Evolutionary conservation across 2,888 invertebrate genomes (phyloP).

Genomic region (Diarsia dahlii): DNA sequence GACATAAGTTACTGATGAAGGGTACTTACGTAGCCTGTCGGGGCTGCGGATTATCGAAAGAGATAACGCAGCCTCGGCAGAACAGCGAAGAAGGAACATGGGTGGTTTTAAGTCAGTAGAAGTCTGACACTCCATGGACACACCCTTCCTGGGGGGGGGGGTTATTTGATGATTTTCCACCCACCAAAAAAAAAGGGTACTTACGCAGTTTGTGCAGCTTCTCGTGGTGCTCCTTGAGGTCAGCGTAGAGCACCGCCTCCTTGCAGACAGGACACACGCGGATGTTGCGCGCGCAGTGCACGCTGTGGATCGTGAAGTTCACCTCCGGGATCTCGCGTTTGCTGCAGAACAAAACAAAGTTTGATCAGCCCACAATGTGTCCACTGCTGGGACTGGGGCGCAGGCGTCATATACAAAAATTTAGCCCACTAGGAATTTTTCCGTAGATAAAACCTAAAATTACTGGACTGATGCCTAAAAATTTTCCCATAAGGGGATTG

Average conservation of each 20-base stretch:
- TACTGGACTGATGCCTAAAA: no score
- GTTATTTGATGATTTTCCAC: no score
- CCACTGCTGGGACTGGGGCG: neutral
- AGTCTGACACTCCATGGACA: no score
- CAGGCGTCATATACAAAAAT: no score
- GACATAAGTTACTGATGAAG: neutral
- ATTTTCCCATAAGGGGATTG: neutral
- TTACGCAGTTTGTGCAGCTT: constrained; percentile 84
- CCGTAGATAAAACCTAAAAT: no score
- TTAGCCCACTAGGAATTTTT: no score
- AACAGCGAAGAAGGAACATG: no score
- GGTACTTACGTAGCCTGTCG: constrained; percentile 83
- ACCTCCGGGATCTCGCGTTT: constrained; percentile 92
- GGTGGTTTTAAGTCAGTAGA: no score
- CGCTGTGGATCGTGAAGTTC: constrained; percentile 93
- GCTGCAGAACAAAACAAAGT: constrained; percentile 78
- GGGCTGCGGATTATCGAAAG: no score
- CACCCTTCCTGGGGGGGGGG: no score
- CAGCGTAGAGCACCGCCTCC: constrained; percentile 91
- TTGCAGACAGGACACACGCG: constrained; percentile 92
- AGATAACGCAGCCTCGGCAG: no score
- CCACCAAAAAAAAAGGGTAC: constrained; percentile 45
- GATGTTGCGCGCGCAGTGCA: constrained; percentile 93
- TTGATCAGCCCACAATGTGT: neutral
- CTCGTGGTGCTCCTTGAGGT: constrained; percentile 91